Evolutionary conservation across 2,888 invertebrate species (phyloP), one percentile per base, ranked within the genome.

Genomic region (Perizoma affinitatum): DNA sequence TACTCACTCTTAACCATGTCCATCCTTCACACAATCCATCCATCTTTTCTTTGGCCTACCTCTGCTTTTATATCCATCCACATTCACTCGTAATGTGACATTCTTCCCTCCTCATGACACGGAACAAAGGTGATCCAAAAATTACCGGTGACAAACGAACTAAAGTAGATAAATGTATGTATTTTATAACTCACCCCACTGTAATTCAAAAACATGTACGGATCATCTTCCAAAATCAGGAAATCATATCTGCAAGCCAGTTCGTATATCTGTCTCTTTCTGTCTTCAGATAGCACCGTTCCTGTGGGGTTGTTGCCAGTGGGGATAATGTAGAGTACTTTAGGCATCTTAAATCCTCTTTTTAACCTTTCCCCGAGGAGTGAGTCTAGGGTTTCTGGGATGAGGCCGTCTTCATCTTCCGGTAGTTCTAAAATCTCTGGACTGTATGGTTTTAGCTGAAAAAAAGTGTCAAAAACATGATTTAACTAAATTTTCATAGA

Each of bases 221-320:
- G 96, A 82, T 97, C 97, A 74, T 97, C 97, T 79, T 97, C 97
- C 6, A 97, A 74, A 54, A 97, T 96, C 6, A 97, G 75, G 41
- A 97, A 94, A 84, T 97, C 95, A 80, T 95, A 96, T 79, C 94
- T 93, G 83, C 96, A 95, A 48, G 96, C 96, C 65, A 97, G 90
- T 68, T 94, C 90, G 77, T 97, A 97, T 46, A 97, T 95, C 82
- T 94, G 93, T 64, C 93, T 90, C 61, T 95, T 93, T 66, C 96
- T 92, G 10, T 94, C 93, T 47, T 94, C 86, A 0, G 95, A 91
- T 56, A 96, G 87, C 0, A 96, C 94, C 0, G 94, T 93, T 0
- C 97, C 97, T 0, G 95, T 95, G 0, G 97, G 97, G 78, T 97
- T 97, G 35, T 94, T 94, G 0, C 96, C 96, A 8, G 95, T 96